phyloP scores from a whole-genome alignment of 2,113 vertebrate genomes.

The Hydrolagus affinis region DNA sequence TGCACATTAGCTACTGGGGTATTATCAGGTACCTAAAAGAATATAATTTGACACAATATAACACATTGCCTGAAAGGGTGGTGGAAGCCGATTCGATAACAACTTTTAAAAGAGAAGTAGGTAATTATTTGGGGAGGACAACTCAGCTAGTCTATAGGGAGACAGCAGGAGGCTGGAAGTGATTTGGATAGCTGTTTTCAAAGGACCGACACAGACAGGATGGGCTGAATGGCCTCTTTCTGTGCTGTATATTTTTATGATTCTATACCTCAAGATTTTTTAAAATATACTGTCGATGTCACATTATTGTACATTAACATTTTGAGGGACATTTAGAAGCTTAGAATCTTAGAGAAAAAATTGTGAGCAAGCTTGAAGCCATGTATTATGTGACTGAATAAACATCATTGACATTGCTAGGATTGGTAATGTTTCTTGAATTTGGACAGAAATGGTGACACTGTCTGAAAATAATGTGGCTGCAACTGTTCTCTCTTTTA shows the following conservation, averaged over 20 bases:
- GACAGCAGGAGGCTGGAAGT: too few species aligned
- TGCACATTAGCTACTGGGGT: not conserved
- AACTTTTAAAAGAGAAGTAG: too few species aligned
- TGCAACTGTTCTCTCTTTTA: too few species aligned
- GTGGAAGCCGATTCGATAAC: too few species aligned
- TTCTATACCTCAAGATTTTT: not conserved
- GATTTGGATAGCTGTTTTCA: too few species aligned
- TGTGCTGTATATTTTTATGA: not conserved
- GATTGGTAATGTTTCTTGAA: not conserved
- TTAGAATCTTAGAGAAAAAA: not conserved
- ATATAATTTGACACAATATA: not conserved
- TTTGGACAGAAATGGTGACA: not conserved
- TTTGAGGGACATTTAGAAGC: not conserved
- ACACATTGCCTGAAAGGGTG: too few species aligned
- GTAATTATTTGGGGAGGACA: too few species aligned
- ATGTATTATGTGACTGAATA: not conserved
- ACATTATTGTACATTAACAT: slow-evolving; percentile 6
- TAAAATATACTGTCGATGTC: not conserved
- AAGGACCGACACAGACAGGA: too few species aligned
- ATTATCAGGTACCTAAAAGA: not conserved
- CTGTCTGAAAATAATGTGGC: not conserved
- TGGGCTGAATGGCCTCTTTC: too few species aligned
- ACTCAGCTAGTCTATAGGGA: too few species aligned
- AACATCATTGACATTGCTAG: not conserved
- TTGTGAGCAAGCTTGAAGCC: not conserved